phyloP scores from a whole-genome alignment of 2,113 vertebrate genomes.

The Myanophis thanlyinensis region DNA sequence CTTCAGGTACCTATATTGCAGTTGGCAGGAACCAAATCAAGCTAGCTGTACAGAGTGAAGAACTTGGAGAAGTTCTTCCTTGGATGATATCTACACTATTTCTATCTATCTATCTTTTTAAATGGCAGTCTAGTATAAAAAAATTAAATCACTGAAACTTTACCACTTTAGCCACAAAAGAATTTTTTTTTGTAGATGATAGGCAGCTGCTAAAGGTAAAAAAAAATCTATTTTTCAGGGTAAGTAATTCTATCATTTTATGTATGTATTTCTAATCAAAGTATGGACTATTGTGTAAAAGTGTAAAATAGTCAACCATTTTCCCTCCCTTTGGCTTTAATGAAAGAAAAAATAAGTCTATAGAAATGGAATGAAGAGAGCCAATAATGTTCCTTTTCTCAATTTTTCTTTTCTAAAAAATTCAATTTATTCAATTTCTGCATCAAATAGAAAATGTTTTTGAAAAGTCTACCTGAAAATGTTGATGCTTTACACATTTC shows the following conservation, averaged over 20 bases:
- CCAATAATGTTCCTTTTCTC: not conserved
- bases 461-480: not conserved
- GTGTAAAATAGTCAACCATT: not conserved
- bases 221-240: not conserved
- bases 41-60: not conserved
- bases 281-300: not conserved
- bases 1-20: not conserved
- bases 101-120: not conserved
- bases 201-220: not conserved
- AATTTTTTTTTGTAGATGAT: not conserved
- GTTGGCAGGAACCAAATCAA: not conserved
- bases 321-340: not conserved
- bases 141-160: not conserved
- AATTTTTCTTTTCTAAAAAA: not conserved
- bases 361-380: not conserved
- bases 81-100: not conserved
- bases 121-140: not conserved
- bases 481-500: not conserved
- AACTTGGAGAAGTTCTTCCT: not conserved
- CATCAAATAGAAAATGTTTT: not conserved
- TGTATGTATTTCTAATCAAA: too few species aligned
- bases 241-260: not conserved
- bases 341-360: not conserved
- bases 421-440: not conserved
- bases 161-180: not conserved